Evolutionary conservation across 2,113 vertebrate genomes (phyloP), one percentile per base, ranked within the genome.

Genomic region (Guaruba guarouba): DNA sequence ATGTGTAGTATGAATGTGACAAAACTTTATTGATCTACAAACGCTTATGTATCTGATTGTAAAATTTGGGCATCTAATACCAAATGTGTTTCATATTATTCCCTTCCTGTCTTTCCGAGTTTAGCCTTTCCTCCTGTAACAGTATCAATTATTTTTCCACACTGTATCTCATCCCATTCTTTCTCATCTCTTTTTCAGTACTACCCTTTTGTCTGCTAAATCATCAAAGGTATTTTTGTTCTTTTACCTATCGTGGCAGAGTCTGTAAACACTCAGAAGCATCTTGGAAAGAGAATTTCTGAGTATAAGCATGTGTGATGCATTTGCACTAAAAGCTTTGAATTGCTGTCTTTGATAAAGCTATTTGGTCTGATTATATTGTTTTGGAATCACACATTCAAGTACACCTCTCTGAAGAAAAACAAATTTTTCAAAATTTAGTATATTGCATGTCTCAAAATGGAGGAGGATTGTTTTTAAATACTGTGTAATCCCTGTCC

Each of bases 251-350:
- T 96, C 78, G 71, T 88, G 79, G 86, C 83, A 90, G 74, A 88
- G 91, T 97, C 86, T 92, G 86, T 95, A 97, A 96, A 97, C 88
- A 95, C 27, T 59, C 33, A 59, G 57, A 59, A 59, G 22, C 8
- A 39, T 88, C 71, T 76, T 57, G 96, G 88, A 93, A 95, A 94
- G 91, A 92, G 95, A 96, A 95, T 95, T 92, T 97, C 85, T 93
- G 77, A 95, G 87, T 76, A 55, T 79, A 14, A 92, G 87, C 80
- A 77, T 96, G 96, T 97, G 88, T 39, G 89, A 97, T 92, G 82
- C 86, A 92, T 92, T 96, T 96, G 46, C 68, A 82, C 95, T 97
- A 97, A 97, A 94, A 96, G 96, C 95, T 95, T 96, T 97, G 96
- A 96, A 97, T 97, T 95, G 74, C 95, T 96, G 25, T 89, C 91